Base-by-base conservation (phyloP, 2,113 vertebrate genomes). In the Cygnus buccinator region DNA sequence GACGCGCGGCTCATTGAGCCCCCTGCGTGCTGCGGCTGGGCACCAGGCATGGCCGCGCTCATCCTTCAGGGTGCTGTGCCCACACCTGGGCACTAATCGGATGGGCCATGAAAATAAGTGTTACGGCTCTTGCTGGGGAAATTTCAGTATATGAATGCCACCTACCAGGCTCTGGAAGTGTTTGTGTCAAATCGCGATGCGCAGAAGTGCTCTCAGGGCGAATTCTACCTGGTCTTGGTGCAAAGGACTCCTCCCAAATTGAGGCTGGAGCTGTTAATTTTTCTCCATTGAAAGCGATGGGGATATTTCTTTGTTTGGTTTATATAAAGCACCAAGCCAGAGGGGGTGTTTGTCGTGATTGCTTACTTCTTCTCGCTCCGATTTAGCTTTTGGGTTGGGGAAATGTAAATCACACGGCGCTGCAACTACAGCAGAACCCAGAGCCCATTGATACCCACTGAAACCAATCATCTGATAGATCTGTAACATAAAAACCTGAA, bases 41-140 rank as follows among this genome's bases (percentile, higher is more conserved):
- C 89, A 94, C 61, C 89, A 95, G 93, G 96, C 74, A 95, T 1
- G 1, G 90, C 39, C 82, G 54, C 1, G 6, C 44, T 46, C 44
- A 21, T 21, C 46, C 46, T 21, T 46, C 46, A 21, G 46, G 46
- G 46, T 46, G 46, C 46, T 46, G 46, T 16, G 20, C 46, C 46
- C 95, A 91, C 90, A 95, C 94, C 88, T 83, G 79, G 89, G 93
- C 95, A 97, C 92, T 94, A 96, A 97, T 96, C 79, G 93, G 55
- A 58, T 1, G n/a, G 22, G 52, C 85, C 18, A 33, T 86, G 83
- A 94, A 81, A 93, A 9, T 13, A 71, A 87, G 95, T 94, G 97
- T 93, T 96, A 93, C 74, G 91, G 94, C 76, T 94, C 54, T 58
- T 81, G 21, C 26, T 46, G 91, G 4, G 26, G 84, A 92, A 93